Evolutionary conservation across 64 coral and sea anemone species (phyloP).

Genomic region (Pocillopora damicornis): DNA sequence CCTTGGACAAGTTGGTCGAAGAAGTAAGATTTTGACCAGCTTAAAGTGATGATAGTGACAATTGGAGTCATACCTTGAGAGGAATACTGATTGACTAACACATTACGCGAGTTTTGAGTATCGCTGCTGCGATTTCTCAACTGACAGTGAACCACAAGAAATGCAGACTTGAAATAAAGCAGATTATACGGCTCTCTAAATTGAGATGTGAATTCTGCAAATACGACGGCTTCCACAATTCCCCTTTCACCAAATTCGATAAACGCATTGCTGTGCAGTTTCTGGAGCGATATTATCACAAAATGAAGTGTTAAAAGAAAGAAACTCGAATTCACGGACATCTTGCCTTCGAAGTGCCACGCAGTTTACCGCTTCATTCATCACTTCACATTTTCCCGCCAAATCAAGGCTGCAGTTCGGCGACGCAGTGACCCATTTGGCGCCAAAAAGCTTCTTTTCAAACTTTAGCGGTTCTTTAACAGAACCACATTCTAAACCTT

Average conservation of each 20-base stretch:
- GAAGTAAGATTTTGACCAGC: conserved; percentile 36
- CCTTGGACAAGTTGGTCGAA: conserved; percentile 38
- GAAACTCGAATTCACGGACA: not conserved
- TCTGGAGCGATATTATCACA: not conserved
- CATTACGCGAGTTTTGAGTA: conserved; percentile 39
- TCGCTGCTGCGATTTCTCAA: conserved; percentile 51
- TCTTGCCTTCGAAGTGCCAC: not conserved
- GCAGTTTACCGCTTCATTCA: not conserved
- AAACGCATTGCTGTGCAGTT: not conserved
- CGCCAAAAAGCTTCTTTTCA: not conserved
- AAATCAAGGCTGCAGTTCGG: not conserved
- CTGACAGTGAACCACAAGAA: conserved; percentile 29
- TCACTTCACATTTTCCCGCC: not conserved
- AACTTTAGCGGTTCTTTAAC: not conserved
- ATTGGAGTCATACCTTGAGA: conserved; percentile 49
- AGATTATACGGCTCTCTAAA: conserved; percentile 16
- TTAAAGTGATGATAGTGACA: conserved; percentile 26
- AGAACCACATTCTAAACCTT: no score
- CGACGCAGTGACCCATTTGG: not conserved
- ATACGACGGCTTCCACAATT: conserved; percentile 27
- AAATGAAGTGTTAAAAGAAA: not conserved
- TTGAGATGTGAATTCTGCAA: conserved; percentile 2
- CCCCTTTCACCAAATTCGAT: not conserved
- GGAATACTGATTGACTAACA: conserved; percentile 38
- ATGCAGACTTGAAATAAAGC: conserved; percentile 11